These are phyloP conservation scores for Larimichthys crocea DNA, from an alignment of 2,113 vertebrate genomes.

Conservation along the genomic window DNA sequence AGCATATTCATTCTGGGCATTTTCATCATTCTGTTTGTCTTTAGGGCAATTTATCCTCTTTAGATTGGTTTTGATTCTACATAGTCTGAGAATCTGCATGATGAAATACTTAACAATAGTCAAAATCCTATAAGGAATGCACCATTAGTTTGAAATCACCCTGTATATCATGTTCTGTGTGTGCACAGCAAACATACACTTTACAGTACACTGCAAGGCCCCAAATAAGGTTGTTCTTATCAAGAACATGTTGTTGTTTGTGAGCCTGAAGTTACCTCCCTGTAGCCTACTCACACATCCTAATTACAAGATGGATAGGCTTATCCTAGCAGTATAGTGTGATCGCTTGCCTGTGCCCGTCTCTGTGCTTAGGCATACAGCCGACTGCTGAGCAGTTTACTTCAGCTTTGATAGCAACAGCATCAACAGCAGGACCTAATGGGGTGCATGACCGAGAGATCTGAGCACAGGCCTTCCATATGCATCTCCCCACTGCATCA, in stretches of 20 bases:
- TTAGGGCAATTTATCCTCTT: slow-evolving; percentile 77
- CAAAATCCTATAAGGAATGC: slow-evolving; percentile 66
- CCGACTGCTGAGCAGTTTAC: slow-evolving; percentile 76
- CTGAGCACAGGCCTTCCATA: slow-evolving; percentile 78
- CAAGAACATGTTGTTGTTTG: slow-evolving; percentile 55
- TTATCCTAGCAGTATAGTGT: slow-evolving; percentile 53
- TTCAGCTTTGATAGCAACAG: slow-evolving; percentile 78
- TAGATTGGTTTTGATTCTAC: slow-evolving; percentile 73
- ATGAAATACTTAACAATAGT: slow-evolving; percentile 75
- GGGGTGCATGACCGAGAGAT: slow-evolving; percentile 81
- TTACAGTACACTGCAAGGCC: slow-evolving; percentile 16
- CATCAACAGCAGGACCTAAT: slow-evolving; percentile 79
- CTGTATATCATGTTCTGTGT: slow-evolving; percentile 15
- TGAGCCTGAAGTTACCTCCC: slow-evolving; percentile 66
- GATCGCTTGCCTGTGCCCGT: slow-evolving; percentile 62
- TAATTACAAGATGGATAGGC: slow-evolving; percentile 75
- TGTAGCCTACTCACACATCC: slow-evolving; percentile 68
- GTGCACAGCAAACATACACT: slow-evolving; percentile 41
- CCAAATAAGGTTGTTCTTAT: slow-evolving; percentile 36
- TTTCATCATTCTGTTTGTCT: slow-evolving; percentile 77
- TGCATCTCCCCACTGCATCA: slow-evolving; percentile 80
- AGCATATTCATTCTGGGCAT: slow-evolving; percentile 72
- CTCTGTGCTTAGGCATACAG: slow-evolving; percentile 76
- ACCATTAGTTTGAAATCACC: slow-evolving; percentile 61
- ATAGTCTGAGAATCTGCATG: slow-evolving; percentile 70